Evolutionary conservation across 2,888 invertebrate species (phyloP).

Genomic region (Cremastobaeus sp.): DNA sequence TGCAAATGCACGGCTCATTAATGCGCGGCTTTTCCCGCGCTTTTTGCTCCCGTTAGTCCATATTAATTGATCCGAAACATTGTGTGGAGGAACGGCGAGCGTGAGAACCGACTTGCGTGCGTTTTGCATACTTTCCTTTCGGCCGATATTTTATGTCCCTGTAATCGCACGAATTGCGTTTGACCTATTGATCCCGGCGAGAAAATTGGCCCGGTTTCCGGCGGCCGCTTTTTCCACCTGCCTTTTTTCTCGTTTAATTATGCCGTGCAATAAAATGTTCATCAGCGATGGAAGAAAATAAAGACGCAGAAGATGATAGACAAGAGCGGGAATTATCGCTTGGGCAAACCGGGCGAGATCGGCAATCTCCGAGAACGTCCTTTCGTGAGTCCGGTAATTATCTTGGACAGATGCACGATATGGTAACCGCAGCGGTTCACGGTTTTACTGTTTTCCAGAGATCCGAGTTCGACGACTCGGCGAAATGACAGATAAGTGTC

Average conservation of each 20-base stretch:
- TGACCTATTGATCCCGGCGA: conserved; percentile 51
- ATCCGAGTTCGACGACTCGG: conserved; percentile 58
- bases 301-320: conserved; percentile 60
- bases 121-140: conserved; percentile 7
- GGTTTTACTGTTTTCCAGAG: conserved; percentile 55
- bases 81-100: conserved; percentile 29
- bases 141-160: conserved; percentile 45
- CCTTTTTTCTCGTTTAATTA: conserved; percentile 47
- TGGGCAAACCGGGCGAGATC: conserved; percentile 48
- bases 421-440: conserved; percentile 53
- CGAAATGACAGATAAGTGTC: conserved; percentile 50
- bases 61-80: conserved; percentile 43
- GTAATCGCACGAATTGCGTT: conserved; percentile 33
- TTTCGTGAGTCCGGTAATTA: conserved; percentile 68
- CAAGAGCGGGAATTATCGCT: conserved; percentile 62
- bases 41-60: background rate
- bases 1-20: conserved; percentile 47
- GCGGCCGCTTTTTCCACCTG: conserved; percentile 17
- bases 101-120: conserved; percentile 49
- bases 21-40: conserved; percentile 9
- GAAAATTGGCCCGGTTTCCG: conserved; percentile 20
- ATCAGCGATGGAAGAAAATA: conserved; percentile 44
- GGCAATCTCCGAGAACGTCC: conserved; percentile 59
- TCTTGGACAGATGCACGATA: conserved; percentile 62
- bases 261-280: conserved; percentile 46